Percentiles rank a stretch among this genome's conserved stretches.
Evolutionary conservation across 2,113 vertebrate species (phyloP).

Genomic region (Syngnathoides biaculeatus): DNA sequence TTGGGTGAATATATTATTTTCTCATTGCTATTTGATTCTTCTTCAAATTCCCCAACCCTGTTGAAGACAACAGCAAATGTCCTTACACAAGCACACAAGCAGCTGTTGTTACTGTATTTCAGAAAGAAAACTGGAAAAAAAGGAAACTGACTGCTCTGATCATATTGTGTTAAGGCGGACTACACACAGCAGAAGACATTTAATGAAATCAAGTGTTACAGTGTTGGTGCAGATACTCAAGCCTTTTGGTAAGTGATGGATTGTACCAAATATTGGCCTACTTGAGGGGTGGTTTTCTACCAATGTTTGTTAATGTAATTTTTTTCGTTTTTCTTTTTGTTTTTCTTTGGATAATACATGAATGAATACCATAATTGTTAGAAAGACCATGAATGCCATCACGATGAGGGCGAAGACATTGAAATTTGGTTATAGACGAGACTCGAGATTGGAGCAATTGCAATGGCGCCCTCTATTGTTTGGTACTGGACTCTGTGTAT

Average conservation of each 20-base stretch:
- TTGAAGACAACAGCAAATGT: neutral
- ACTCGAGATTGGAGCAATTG: constrained; percentile 17
- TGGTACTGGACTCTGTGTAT: constrained; percentile 35
- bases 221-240: constrained; percentile 20
- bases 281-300: constrained; percentile 23
- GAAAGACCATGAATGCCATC: neutral
- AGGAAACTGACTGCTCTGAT: constrained; percentile 1
- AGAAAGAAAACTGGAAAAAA: no score
- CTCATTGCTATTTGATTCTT: neutral
- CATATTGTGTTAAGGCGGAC: constrained; percentile 2
- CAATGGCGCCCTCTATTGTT: constrained; percentile 52
- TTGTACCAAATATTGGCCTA: constrained; percentile 43
- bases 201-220: constrained; percentile 3
- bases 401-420: constrained; percentile 3
- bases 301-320: constrained; percentile 24
- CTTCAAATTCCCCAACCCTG: neutral
- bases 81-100: neutral
- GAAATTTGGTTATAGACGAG: constrained; percentile 2
- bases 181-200: constrained; percentile 21
- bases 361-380: neutral
- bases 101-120: neutral
- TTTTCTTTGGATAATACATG: neutral
- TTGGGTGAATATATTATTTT: neutral
- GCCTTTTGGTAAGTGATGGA: constrained; percentile 41
- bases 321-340: neutral